A percentile compares a stretch with the other conserved stretches of the same genome.
Evolutionary conservation across 2,113 vertebrate genomes (phyloP).

Genomic region (Bubo scandiacus): DNA sequence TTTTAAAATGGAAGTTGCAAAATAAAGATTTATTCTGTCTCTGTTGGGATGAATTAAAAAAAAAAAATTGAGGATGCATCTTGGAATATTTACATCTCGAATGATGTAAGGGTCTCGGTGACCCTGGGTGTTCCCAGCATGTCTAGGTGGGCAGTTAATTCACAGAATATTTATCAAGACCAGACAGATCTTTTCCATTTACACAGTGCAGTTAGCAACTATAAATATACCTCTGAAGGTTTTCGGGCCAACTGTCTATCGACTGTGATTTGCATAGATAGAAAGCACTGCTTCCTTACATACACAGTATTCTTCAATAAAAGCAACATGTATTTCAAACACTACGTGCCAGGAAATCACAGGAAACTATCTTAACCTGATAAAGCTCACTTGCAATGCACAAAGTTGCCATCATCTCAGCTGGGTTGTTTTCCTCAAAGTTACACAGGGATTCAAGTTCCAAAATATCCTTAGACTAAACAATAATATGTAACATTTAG

Average conservation of each 20-base stretch:
- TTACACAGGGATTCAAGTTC: background rate
- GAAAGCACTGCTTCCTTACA: background rate
- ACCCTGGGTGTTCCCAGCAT: background rate
- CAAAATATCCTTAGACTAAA: background rate
- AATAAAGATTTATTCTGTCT: background rate
- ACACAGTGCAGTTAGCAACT: background rate
- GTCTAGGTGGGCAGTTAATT: background rate
- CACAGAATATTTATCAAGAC: background rate
- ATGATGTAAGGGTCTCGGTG: background rate
- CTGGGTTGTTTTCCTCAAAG: background rate
- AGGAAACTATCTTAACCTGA: background rate
- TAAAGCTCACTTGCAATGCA: background rate
- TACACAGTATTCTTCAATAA: background rate
- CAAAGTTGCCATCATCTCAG: background rate
- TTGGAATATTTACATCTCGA: background rate
- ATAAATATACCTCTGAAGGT: background rate
- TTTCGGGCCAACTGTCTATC: background rate
- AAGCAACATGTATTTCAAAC: background rate
- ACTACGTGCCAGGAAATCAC: background rate
- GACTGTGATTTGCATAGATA: background rate
- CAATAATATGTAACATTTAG: background rate
- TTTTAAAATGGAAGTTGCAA: background rate
- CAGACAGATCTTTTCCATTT: background rate
- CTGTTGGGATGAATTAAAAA: background rate
- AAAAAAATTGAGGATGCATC: background rate